Evolutionary conservation across 2,113 vertebrate genomes (phyloP).

Genomic region (Nansenia antarctica): DNA sequence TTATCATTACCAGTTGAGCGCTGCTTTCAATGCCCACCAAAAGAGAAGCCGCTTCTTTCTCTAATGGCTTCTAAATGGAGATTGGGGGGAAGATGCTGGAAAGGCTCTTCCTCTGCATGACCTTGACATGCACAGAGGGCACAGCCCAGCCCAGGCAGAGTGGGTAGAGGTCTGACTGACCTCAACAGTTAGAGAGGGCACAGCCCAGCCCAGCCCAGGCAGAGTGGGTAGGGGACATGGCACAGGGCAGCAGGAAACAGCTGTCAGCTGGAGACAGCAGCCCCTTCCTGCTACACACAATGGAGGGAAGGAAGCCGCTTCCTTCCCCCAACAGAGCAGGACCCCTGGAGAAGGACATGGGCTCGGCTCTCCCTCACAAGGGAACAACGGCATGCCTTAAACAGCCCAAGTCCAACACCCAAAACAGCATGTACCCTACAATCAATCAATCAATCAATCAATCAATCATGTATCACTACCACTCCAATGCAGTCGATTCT

Average conservation of each 20-base stretch:
- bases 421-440: neutral
- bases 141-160: neutral
- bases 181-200: neutral
- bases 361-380: neutral
- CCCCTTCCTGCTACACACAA: slow-evolving; percentile 74
- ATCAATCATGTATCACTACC: neutral
- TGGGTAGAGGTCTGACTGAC: neutral
- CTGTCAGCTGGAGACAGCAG: slow-evolving; percentile 62
- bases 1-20: too few species aligned
- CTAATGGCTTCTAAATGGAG: too few species aligned
- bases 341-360: neutral
- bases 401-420: neutral
- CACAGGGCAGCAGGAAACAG: slow-evolving; percentile 60
- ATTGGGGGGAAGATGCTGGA: too few species aligned
- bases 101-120: too few species aligned
- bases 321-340: slow-evolving; percentile 51
- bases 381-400: neutral
- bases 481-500: neutral
- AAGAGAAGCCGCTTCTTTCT: too few species aligned
- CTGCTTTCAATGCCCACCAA: too few species aligned
- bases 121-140: neutral
- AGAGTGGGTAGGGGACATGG: neutral
- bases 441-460: neutral
- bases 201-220: neutral
- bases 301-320: slow-evolving; percentile 71